Evolutionary conservation across 2,888 invertebrate species (phyloP).

Genomic region (Teleiodes luculella): DNA sequence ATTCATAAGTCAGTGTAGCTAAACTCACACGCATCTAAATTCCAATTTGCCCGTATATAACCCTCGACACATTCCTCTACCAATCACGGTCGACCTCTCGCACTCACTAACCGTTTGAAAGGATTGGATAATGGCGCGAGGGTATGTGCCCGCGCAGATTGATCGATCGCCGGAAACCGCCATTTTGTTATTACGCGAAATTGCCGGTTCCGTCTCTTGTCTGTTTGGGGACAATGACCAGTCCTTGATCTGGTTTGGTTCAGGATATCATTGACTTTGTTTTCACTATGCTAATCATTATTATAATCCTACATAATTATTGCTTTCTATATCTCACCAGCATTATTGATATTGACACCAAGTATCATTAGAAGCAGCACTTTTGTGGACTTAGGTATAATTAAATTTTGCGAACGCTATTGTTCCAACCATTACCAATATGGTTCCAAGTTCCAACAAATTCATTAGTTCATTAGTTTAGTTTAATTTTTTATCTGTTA

Average conservation of each 20-base stretch:
- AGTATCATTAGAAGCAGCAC: no score
- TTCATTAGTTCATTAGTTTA: no score
- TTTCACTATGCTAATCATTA: not conserved
- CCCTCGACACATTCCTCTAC: not conserved
- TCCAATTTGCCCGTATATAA: not conserved
- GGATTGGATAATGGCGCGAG: slow-evolving; percentile 22
- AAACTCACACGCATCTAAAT: slow-evolving; percentile 8
- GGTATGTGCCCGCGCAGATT: slow-evolving; percentile 51
- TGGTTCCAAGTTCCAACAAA: no score
- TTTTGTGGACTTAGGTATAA: no score
- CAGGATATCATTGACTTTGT: not conserved
- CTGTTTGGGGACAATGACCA: slow-evolving; percentile 3
- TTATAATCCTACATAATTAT: not conserved
- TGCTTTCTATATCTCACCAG: no score
- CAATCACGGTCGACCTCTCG: slow-evolving; percentile 1
- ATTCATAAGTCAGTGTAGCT: not conserved
- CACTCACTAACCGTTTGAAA: slow-evolving; percentile 14
- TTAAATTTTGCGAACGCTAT: no score
- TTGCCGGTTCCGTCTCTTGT: slow-evolving; percentile 37
- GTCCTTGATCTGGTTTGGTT: slow-evolving; percentile 6
- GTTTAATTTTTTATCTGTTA: no score
- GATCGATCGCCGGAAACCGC: slow-evolving; percentile 64
- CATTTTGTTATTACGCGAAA: slow-evolving; percentile 39
- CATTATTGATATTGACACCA: no score
- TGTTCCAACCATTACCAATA: no score